phyloP scores from a whole-genome alignment of 2,888 invertebrate genomes.

The Antheraea assamensis region DNA sequence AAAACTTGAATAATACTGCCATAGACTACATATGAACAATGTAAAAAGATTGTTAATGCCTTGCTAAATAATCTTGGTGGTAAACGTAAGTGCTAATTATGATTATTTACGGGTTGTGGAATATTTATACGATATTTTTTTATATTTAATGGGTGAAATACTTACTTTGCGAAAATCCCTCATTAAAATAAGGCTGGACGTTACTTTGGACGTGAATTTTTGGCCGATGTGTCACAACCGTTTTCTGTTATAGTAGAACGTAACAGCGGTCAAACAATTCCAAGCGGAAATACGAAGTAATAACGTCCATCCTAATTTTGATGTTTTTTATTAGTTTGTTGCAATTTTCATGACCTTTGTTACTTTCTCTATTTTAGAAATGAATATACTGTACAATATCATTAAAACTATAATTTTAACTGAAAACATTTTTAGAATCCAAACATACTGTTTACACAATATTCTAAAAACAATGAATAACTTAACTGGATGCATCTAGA shows the following conservation, averaged over 20 bases:
- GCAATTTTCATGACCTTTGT: background rate
- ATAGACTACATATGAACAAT: background rate
- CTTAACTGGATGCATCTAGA: background rate
- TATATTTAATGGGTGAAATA: too few species aligned
- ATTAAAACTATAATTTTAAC: background rate
- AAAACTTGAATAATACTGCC: background rate
- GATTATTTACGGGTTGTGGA: background rate
- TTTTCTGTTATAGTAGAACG: too few species aligned
- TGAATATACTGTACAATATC: background rate
- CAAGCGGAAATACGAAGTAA: too few species aligned
- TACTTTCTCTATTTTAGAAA: background rate
- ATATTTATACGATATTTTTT: background rate
- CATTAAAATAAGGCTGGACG: too few species aligned
- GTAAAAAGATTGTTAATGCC: background rate
- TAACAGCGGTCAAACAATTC: too few species aligned
- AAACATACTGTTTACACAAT: background rate
- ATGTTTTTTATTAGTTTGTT: too few species aligned
- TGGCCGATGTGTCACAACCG: too few species aligned
- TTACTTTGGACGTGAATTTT: too few species aligned
- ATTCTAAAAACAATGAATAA: background rate
- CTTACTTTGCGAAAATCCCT: too few species aligned
- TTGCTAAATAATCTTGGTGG: background rate
- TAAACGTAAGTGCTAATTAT: background rate
- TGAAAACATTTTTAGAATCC: background rate
- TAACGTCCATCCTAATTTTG: too few species aligned